Conservation (phyloP, 2,113 vertebrate species). For the Ranitomeya variabilis region DNA sequence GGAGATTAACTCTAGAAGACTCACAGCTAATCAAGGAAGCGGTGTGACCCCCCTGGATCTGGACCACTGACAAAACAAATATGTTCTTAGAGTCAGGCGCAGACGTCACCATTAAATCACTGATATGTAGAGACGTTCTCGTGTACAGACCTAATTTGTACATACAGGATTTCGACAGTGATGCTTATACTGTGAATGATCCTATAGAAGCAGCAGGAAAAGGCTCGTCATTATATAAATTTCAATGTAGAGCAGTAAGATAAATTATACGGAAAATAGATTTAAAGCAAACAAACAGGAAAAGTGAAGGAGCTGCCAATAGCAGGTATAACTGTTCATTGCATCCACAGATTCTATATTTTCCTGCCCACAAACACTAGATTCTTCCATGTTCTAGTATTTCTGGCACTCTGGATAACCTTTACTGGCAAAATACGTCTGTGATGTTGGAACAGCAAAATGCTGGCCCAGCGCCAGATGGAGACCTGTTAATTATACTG, state of each 20-base stretch:
- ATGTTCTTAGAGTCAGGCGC: constrained; percentile 37
- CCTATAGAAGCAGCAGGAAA: not conserved
- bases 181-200: not conserved
- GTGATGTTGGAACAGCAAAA: constrained; percentile 54
- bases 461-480: not conserved
- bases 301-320: not conserved
- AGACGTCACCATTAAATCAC: constrained; percentile 58
- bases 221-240: not conserved
- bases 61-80: constrained; percentile 62
- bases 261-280: not conserved
- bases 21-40: constrained; percentile 59
- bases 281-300: not conserved
- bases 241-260: not conserved
- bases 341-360: not conserved
- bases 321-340: not conserved
- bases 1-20: constrained; percentile 42
- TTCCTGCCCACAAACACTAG: not conserved
- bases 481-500: constrained; percentile 16
- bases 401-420: constrained; percentile 51
- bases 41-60: constrained; percentile 54
- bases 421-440: constrained; percentile 50
- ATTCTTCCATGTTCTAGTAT: constrained; percentile 6
- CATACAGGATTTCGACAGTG: not conserved
- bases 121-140: constrained; percentile 36
- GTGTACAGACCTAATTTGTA: not conserved